Percentiles rank a stretch among this genome's conserved stretches.
These are phyloP conservation scores for Anguilla marmorata DNA, from an alignment of 2,797 vertebrate species.

Conservation along the genomic window DNA sequence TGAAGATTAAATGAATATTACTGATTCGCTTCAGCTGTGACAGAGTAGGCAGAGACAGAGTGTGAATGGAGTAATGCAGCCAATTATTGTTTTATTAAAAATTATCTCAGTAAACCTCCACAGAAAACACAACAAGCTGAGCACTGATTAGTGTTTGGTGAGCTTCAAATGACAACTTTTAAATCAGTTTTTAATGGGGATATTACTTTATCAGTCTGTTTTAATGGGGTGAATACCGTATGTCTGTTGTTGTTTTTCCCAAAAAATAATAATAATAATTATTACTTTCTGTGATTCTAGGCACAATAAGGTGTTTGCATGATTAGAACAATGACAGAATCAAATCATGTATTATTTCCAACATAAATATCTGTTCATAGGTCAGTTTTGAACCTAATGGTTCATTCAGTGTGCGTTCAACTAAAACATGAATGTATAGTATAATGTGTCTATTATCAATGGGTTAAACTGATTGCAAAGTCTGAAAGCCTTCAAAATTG, in stretches of 20 bases:
- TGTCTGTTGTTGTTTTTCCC: not conserved
- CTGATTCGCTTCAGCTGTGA: slow-evolving; percentile 74
- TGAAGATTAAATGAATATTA: slow-evolving; percentile 76
- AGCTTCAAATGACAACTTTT: not conserved
- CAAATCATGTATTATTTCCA: not conserved
- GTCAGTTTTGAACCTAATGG: not conserved
- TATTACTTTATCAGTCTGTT: not conserved
- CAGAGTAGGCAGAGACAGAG: slow-evolving; percentile 50
- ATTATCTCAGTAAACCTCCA: not conserved
- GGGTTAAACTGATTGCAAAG: not conserved
- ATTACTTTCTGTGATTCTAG: not conserved
- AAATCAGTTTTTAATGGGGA: not conserved
- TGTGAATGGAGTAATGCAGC: slow-evolving; percentile 2
- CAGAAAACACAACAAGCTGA: not conserved
- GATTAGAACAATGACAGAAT: not conserved
- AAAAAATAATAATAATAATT: not conserved
- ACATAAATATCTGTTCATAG: not conserved
- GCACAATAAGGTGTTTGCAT: not conserved
- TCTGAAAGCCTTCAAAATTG: not conserved
- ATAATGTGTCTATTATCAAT: not conserved
- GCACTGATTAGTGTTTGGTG: not conserved
- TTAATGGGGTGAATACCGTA: not conserved
- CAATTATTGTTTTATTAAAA: slow-evolving; percentile 6
- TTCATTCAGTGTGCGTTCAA: not conserved
- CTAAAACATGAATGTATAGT: not conserved